Conservation (phyloP, 2,888 invertebrate species). For the Magallana nippona region DNA sequence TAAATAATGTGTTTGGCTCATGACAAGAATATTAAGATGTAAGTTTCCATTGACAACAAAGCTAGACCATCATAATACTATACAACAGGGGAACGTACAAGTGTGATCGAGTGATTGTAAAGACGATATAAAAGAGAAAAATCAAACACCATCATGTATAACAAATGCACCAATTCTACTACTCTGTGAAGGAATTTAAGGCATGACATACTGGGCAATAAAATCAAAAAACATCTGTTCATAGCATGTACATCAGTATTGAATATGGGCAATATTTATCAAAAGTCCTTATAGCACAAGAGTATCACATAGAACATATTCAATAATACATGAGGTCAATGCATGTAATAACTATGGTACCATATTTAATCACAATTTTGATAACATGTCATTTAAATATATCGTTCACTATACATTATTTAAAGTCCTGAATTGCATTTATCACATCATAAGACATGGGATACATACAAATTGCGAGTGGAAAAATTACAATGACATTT, state of each 20-base stretch:
- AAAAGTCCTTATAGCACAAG: conserved; percentile 33
- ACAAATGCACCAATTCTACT: conserved; percentile 41
- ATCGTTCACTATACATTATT: conserved; percentile 25
- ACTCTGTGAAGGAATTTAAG: conserved; percentile 33
- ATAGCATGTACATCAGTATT: conserved; percentile 23
- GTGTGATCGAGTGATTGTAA: background rate
- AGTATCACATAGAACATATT: conserved; percentile 29
- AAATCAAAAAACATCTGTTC: conserved; percentile 25
- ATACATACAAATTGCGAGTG: background rate
- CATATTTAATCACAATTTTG: conserved; percentile 29
- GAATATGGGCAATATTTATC: conserved; percentile 26
- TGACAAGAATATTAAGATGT: conserved; percentile 18
- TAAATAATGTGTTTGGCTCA: background rate
- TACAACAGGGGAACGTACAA: conserved; percentile 2
- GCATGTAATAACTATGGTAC: conserved; percentile 32
- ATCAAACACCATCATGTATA: conserved; percentile 27
- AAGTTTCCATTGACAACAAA: conserved; percentile 33
- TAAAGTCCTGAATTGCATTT: conserved; percentile 25
- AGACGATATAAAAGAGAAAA: conserved; percentile 12
- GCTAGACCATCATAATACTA: background rate
- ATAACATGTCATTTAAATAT: conserved; percentile 19
- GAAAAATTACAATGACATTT: conserved; percentile 5
- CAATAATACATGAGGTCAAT: conserved; percentile 29
- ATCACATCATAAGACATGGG: conserved; percentile 21
- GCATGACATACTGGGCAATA: conserved; percentile 30